Conservation (phyloP, 2,113 vertebrate genomes). For the Smithornis capensis region DNA sequence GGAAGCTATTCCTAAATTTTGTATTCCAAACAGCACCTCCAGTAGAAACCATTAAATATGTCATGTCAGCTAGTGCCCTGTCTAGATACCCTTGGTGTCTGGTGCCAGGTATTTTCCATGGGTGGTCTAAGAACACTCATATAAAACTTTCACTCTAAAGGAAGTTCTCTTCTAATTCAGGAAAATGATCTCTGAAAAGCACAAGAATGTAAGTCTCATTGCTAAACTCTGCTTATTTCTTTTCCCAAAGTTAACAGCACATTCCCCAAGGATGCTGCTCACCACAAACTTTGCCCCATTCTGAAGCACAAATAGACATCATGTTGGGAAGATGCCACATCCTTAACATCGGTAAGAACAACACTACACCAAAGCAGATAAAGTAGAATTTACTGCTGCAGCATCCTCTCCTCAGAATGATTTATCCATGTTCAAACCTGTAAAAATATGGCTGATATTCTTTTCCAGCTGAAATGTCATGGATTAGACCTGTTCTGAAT, state of each 20-base stretch:
- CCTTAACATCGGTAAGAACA: conserved; percentile 55
- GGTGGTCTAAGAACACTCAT: not conserved
- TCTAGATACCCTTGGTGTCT: not conserved
- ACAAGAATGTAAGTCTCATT: not conserved
- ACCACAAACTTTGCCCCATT: conserved; percentile 63
- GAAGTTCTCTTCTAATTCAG: not conserved
- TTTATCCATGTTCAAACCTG: conserved; percentile 61
- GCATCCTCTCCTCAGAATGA: conserved; percentile 57
- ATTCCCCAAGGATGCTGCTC: not conserved
- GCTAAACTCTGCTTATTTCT: not conserved
- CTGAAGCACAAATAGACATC: conserved; percentile 30
- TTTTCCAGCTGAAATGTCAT: not conserved
- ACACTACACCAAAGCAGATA: conserved; percentile 46
- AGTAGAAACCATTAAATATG: not conserved
- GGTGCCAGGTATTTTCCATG: not conserved
- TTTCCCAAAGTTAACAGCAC: not conserved
- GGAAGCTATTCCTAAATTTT: not conserved
- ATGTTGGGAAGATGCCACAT: conserved; percentile 56
- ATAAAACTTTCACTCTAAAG: not conserved
- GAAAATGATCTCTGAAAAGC: not conserved
- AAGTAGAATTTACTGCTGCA: conserved; percentile 62
- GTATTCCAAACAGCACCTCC: not conserved
- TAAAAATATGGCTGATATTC: not conserved
- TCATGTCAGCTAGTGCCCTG: not conserved
- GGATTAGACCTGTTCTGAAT: not conserved